These are phyloP conservation scores for Agonopterix subpropinquella DNA, from an alignment of 2,888 invertebrate species.

Conservation along the genomic window DNA sequence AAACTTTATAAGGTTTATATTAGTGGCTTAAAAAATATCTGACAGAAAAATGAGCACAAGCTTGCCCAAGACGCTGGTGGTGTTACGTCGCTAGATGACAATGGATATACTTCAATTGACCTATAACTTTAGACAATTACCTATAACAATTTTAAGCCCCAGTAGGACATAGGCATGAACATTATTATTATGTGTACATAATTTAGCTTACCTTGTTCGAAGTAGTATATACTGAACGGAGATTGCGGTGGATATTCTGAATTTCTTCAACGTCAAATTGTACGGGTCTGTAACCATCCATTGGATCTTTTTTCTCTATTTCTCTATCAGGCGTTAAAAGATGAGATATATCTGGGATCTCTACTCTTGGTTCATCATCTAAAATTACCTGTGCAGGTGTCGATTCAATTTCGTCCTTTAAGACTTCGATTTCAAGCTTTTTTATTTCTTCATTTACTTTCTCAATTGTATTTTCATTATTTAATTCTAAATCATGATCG, in stretches of 20 bases:
- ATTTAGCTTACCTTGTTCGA: too few species aligned
- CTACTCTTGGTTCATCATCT: not conserved
- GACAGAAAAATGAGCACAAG: too few species aligned
- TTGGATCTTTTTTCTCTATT: slow-evolving; percentile 15
- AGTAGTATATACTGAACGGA: not conserved
- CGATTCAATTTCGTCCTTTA: not conserved
- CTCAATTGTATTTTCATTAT: too few species aligned
- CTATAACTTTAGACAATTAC: too few species aligned
- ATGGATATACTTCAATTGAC: too few species aligned
- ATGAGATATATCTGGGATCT: not conserved
- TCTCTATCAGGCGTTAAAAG: not conserved
- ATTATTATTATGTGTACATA: too few species aligned
- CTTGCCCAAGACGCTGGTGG: too few species aligned
- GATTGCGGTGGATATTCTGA: not conserved
- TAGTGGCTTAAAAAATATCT: too few species aligned
- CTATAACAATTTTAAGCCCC: too few species aligned
- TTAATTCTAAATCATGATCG: not conserved
- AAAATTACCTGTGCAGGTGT: not conserved
- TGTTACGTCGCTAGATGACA: too few species aligned
- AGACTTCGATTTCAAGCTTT: not conserved
- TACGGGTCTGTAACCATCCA: slow-evolving; percentile 26
- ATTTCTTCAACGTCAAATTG: slow-evolving; percentile 26
- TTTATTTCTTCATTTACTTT: not conserved
- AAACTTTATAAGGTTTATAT: too few species aligned
- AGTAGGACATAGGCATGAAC: too few species aligned